These are phyloP conservation scores for Nematopogon swammerdamellus DNA, from an alignment of 2,888 invertebrate genomes.

Conservation along the genomic window DNA sequence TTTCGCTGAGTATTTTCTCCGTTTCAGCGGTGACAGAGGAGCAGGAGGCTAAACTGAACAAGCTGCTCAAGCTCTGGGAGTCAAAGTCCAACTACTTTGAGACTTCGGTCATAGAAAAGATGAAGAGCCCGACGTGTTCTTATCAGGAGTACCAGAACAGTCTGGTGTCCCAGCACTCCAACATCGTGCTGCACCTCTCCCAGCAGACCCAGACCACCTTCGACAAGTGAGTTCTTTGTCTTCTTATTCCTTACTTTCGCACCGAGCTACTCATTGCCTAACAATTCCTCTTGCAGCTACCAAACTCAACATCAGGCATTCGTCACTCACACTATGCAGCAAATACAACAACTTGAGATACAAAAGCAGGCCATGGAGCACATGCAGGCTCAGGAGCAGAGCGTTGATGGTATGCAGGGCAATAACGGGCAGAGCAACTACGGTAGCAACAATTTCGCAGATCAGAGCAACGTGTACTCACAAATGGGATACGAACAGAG, in stretches of 20 bases:
- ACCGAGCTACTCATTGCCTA: constrained; percentile 2
- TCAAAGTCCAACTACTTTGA: constrained; percentile 90
- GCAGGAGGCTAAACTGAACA: constrained; percentile 87
- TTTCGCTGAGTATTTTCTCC: constrained; percentile 13
- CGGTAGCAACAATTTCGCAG: constrained; percentile 30
- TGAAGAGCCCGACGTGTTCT: constrained; percentile 84
- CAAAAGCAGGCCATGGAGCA: constrained; percentile 67
- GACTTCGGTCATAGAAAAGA: constrained; percentile 75
- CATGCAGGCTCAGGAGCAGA: constrained; percentile 24
- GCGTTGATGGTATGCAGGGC: constrained; percentile 26
- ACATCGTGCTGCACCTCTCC: constrained; percentile 72
- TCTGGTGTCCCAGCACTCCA: constrained; percentile 76
- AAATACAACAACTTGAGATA: constrained; percentile 80
- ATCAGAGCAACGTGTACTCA: constrained; percentile 24
- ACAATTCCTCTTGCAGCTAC: constrained; percentile 55
- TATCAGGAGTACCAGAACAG: constrained; percentile 87
- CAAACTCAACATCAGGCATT: constrained; percentile 95
- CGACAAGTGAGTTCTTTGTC: constrained; percentile 55
- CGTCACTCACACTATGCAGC: constrained; percentile 85
- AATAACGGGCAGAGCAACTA: constrained; percentile 18
- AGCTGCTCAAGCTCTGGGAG: constrained; percentile 94
- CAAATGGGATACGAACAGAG: constrained; percentile 32
- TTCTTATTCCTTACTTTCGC: constrained; percentile 8
- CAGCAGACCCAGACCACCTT: constrained; percentile 81
- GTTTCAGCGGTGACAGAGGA: constrained; percentile 78